These are phyloP conservation scores for Epizoanthus stellaris DNA, from an alignment of 92 coral and sea anemone species.

Conservation along the genomic window DNA sequence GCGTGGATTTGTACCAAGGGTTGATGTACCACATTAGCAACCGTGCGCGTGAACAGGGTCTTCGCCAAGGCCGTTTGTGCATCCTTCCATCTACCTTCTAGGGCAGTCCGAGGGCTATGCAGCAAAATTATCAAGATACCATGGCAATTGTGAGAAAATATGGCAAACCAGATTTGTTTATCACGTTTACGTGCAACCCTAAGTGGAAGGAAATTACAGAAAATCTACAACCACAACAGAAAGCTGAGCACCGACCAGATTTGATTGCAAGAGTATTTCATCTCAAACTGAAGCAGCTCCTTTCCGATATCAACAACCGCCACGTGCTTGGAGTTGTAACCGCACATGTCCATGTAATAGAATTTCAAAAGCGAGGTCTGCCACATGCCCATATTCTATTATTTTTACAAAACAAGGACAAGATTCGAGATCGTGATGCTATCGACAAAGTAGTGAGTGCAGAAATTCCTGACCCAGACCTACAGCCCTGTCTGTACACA, in stretches of 20 bases:
- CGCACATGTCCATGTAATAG: not conserved
- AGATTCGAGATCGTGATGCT: no score
- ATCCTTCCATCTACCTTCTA: conserved; percentile 15
- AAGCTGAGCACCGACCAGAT: not conserved
- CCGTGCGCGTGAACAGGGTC: not conserved
- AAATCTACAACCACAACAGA: not conserved
- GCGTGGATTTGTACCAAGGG: not conserved
- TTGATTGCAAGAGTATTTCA: not conserved
- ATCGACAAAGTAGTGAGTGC: no score
- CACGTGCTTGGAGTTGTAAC: not conserved
- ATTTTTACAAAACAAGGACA: no score
- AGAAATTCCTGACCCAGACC: no score
- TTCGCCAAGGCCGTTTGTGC: conserved; percentile 1
- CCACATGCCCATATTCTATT: conserved; percentile 27
- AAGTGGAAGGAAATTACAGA: conserved; percentile 1
- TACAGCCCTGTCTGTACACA: no score
- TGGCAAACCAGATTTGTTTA: conserved; percentile 1
- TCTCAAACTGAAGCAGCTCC: not conserved
- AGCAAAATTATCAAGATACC: not conserved
- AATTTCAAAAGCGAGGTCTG: conserved; percentile 20
- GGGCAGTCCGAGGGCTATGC: conserved; percentile 1
- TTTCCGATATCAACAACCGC: not conserved
- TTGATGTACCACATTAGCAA: not conserved
- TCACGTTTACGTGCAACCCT: conserved; percentile 12
- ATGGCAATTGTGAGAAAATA: not conserved